phyloP scores from a whole-genome alignment of 2,797 vertebrate genomes.

The Erithacus rubecula region DNA sequence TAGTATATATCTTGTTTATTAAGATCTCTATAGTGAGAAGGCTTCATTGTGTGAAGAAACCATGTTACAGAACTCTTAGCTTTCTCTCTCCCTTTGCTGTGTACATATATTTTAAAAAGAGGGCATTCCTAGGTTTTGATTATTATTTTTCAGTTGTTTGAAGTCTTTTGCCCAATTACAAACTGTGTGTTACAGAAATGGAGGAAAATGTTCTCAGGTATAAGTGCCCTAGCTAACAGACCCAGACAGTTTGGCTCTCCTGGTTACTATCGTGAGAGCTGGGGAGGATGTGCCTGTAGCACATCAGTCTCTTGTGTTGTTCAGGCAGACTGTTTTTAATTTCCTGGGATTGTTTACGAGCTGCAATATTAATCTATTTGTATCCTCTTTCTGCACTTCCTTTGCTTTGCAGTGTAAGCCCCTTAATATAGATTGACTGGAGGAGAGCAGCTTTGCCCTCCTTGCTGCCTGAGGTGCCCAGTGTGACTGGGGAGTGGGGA shows the following conservation, averaged over 20 bases:
- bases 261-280: constrained; percentile 32
- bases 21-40: neutral
- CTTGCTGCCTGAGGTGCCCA: neutral
- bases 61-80: neutral
- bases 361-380: constrained; percentile 37
- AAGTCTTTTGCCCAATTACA: neutral
- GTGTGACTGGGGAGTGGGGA: neutral
- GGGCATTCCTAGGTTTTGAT: neutral
- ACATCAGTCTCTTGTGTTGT: neutral
- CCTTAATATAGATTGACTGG: constrained; percentile 45
- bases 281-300: neutral
- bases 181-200: neutral
- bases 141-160: neutral
- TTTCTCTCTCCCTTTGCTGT: neutral
- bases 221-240: neutral
- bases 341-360: constrained; percentile 3
- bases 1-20: neutral
- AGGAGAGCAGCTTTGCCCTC: neutral
- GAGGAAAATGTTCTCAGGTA: neutral
- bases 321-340: constrained; percentile 11
- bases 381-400: constrained; percentile 29
- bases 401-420: constrained; percentile 26
- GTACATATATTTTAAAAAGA: neutral
- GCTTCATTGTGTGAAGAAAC: neutral
- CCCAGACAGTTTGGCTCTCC: neutral